Conservation (phyloP, 1,140 invertebrate species). For the Plutomurus gul region DNA sequence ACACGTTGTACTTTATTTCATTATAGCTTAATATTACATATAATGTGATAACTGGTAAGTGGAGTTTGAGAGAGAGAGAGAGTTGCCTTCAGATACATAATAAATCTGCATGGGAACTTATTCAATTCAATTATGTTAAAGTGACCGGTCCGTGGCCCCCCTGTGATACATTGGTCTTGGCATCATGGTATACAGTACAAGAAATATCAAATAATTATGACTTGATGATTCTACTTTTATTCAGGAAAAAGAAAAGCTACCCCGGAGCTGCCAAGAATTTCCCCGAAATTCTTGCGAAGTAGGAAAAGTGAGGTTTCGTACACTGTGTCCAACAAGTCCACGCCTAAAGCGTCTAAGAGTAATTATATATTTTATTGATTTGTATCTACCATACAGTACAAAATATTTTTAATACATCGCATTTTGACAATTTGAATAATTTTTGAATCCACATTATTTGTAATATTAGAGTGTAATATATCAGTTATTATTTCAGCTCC, state of each 20-base stretch:
- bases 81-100: background rate
- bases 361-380: background rate
- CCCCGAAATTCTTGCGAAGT: constrained; percentile 30
- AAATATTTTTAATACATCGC: background rate
- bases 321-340: too few relatives aligned
- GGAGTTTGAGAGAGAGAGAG: background rate
- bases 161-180: background rate
- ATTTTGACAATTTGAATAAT: background rate
- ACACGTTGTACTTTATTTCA: too few relatives aligned
- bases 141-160: background rate
- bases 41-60: background rate
- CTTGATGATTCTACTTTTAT: background rate
- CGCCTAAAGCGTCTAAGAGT: background rate
- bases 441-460: background rate
- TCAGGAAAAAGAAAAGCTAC: background rate
- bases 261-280: background rate
- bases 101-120: too few relatives aligned
- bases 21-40: too few relatives aligned
- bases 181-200: background rate
- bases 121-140: background rate
- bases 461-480: too few relatives aligned
- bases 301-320: constrained; percentile 19
- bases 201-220: background rate
- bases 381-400: background rate
- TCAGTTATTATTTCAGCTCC: too few relatives aligned